Evolutionary conservation across 2,113 vertebrate species (phyloP).

Genomic region (Tragelaphus strepsiceros): DNA sequence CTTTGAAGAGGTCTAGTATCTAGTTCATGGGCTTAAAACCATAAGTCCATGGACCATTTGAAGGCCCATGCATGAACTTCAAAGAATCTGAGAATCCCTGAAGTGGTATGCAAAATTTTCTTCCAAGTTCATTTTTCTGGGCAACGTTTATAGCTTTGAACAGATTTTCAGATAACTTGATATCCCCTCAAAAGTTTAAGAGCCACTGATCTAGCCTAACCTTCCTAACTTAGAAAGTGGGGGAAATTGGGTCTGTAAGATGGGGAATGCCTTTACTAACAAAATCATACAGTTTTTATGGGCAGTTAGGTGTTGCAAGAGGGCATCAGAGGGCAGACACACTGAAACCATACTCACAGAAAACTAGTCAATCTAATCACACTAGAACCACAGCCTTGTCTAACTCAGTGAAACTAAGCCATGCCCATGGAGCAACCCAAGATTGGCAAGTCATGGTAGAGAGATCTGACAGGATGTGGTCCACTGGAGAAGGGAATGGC

Average conservation of each 20-base stretch:
- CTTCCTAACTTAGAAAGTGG: background rate
- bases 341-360: no score
- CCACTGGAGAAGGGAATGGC: no score
- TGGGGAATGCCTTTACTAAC: background rate
- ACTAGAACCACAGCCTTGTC: no score
- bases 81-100: background rate
- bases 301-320: background rate
- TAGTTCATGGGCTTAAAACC: background rate
- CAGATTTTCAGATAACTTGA: conserved; percentile 2
- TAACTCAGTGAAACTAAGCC: no score
- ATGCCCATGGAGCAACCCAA: no score
- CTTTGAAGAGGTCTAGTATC: background rate
- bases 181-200: background rate
- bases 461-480: no score
- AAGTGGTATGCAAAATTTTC: background rate
- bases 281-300: background rate
- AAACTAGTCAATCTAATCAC: no score
- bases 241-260: background rate
- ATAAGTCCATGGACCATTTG: background rate
- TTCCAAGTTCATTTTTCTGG: background rate
- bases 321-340: no score
- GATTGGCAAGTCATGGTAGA: no score
- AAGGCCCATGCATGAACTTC: background rate
- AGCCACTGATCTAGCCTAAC: background rate
- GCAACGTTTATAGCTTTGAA: background rate